Evolutionary conservation across 1,140 invertebrate species (phyloP).

Genomic region (Eupristina koningsbergeri): DNA sequence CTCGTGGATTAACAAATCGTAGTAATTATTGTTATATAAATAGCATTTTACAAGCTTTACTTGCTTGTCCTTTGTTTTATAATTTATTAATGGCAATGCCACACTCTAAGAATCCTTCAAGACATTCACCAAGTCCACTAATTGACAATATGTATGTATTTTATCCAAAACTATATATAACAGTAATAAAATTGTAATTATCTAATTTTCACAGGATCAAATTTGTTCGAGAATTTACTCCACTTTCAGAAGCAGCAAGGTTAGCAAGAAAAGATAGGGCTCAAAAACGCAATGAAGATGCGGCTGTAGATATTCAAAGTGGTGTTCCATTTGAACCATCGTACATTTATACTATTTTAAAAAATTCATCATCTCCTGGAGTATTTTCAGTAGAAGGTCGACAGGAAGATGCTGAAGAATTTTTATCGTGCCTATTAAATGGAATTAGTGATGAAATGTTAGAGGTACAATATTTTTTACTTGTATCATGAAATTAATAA

Average conservation of each 20-base stretch:
- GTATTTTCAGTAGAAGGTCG: conserved; percentile 83
- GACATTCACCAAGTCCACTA: conserved; percentile 86
- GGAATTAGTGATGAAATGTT: conserved; percentile 97
- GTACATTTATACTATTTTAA: conserved; percentile 87
- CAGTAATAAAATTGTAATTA: neutral
- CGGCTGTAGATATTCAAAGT: conserved; percentile 67
- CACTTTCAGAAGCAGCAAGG: conserved; percentile 75
- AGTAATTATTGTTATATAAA: conserved; percentile 98
- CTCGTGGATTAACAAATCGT: conserved; percentile 82
- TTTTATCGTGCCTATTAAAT: conserved; percentile 92
- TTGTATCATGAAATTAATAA: conserved; percentile 24
- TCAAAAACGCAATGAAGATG: conserved; percentile 65
- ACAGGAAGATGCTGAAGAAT: conserved; percentile 97
- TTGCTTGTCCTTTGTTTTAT: conserved; percentile 94
- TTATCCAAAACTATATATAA: neutral
- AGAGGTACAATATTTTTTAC: conserved; percentile 75
- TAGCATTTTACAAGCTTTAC: conserved; percentile 89
- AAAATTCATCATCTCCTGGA: conserved; percentile 80
- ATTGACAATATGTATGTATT: conserved; percentile 89
- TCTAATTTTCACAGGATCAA: conserved; percentile 73
- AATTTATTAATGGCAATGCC: conserved; percentile 86
- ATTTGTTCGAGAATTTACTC: conserved; percentile 81
- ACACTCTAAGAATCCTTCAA: conserved; percentile 74
- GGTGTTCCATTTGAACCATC: conserved; percentile 86
- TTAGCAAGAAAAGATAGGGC: conserved; percentile 72